phyloP scores from a whole-genome alignment of 2,797 vertebrate species.

The Protosalanx chinensis region DNA sequence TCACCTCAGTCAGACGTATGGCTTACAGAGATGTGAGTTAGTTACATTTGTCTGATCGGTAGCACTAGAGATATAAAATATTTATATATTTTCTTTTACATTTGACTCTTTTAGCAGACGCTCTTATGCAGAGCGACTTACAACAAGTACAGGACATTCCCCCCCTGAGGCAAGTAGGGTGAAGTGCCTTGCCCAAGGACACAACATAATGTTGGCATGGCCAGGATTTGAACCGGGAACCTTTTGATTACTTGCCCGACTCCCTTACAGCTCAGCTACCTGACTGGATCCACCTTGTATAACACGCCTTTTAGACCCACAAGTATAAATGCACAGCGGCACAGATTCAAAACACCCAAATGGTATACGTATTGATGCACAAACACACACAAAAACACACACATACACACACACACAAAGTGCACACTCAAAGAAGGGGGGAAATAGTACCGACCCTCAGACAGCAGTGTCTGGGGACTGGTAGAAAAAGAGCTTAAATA shows the following conservation, averaged over 20 bases:
- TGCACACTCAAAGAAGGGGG: conserved; percentile 16
- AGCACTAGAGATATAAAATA: background rate
- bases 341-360: background rate
- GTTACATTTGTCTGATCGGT: background rate
- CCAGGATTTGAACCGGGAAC: too few relatives aligned
- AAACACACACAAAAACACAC: conserved; percentile 16
- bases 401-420: background rate
- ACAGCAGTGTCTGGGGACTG: conserved; percentile 46
- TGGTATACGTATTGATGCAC: background rate
- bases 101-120: too few relatives aligned
- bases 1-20: conserved; percentile 15
- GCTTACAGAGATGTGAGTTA: background rate
- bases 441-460: conserved; percentile 40
- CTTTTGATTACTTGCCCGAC: too few relatives aligned
- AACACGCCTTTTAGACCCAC: background rate
- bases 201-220: too few relatives aligned
- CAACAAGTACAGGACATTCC: too few relatives aligned
- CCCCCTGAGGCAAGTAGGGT: too few relatives aligned
- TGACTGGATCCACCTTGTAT: background rate
- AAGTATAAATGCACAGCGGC: background rate
- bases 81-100: too few relatives aligned
- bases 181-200: too few relatives aligned
- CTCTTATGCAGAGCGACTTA: too few relatives aligned
- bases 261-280: too few relatives aligned
- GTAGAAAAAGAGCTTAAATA: conserved; percentile 55